A percentile compares a stretch with the other conserved stretches of the same genome.
Evolutionary conservation across 2,888 invertebrate species (phyloP).

Genomic region (Machimus rusticus): DNA sequence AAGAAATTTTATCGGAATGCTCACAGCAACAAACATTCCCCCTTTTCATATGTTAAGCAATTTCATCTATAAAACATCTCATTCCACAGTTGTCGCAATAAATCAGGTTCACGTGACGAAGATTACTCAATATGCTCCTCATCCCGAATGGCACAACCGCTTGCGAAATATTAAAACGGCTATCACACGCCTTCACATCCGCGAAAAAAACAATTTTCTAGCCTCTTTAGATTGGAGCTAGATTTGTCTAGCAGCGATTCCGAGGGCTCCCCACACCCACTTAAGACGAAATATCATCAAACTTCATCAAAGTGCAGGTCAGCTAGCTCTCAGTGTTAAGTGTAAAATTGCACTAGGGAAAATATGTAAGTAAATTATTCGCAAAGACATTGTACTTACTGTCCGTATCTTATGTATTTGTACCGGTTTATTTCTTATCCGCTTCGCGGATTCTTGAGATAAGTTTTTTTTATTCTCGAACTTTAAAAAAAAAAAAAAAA

Average conservation of each 20-base stretch:
- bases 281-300: neutral
- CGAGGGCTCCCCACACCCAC: neutral
- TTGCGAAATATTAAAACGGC: neutral
- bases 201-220: neutral
- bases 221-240: neutral
- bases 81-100: neutral
- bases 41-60: neutral
- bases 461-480: neutral
- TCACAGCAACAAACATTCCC: neutral
- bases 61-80: neutral
- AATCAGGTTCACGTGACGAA: neutral
- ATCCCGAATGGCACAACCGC: neutral
- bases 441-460: neutral
- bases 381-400: neutral
- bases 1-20: neutral
- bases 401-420: neutral
- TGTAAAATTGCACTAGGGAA: neutral
- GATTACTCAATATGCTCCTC: neutral
- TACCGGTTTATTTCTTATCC: neutral
- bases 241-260: neutral
- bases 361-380: neutral
- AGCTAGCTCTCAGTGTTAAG: neutral
- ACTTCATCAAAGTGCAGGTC: neutral
- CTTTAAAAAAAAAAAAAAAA: neutral
- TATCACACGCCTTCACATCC: neutral